Evolutionary conservation across 2,888 invertebrate species (phyloP).

Genomic region (Ormyrus thymus): DNA sequence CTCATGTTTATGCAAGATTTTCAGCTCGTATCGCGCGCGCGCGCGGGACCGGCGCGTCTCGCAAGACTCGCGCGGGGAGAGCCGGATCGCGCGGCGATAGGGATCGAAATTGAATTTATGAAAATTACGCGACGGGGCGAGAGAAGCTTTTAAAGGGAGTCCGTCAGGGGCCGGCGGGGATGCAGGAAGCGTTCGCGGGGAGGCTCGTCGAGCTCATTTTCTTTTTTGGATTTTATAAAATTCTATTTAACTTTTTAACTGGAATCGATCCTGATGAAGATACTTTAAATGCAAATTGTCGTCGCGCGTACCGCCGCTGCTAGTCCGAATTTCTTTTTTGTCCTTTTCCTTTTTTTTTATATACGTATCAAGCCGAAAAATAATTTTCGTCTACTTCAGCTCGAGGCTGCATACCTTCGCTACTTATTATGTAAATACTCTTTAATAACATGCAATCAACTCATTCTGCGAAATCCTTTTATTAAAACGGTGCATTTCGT

Average conservation of each 20-base stretch:
- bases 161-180: background rate
- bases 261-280: slow-evolving; percentile 1
- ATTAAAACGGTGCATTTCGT: background rate
- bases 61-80: slow-evolving; percentile 1
- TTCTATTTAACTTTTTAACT: slow-evolving; percentile 31
- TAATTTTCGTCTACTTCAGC: background rate
- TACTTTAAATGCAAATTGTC: slow-evolving; percentile 28
- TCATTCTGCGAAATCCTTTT: slow-evolving; percentile 15
- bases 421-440: slow-evolving; percentile 34
- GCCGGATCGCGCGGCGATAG: background rate
- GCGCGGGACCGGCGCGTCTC: background rate
- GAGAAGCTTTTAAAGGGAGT: no score
- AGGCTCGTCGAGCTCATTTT: background rate
- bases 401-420: background rate
- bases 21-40: background rate
- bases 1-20: slow-evolving; percentile 35
- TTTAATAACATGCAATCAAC: slow-evolving; percentile 26
- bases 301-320: background rate
- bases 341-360: background rate
- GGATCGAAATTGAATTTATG: slow-evolving; percentile 32
- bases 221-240: slow-evolving; percentile 23
- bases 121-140: background rate
- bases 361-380: background rate
- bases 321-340: background rate
- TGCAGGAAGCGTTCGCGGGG: background rate